phyloP scores from a whole-genome alignment of 2,888 invertebrate genomes.

The Seira sanloemensis region DNA sequence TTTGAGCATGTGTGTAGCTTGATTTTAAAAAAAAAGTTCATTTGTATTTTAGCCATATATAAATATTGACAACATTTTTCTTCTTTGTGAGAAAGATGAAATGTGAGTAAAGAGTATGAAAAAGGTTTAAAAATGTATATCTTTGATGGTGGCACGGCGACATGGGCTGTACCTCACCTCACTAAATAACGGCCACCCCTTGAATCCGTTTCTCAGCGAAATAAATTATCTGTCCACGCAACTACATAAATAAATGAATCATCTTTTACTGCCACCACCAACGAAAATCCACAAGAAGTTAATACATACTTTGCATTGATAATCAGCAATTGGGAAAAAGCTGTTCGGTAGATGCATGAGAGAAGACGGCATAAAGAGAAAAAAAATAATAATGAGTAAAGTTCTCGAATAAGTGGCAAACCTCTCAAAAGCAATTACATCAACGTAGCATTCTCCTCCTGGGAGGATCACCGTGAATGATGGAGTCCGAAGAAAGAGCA shows the following conservation, averaged over 20 bases:
- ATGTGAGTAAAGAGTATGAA: conserved; percentile 44
- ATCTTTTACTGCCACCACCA: conserved; percentile 43
- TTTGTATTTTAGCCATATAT: conserved; percentile 7
- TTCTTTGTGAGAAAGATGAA: conserved; percentile 19
- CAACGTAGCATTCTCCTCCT: conserved; percentile 41
- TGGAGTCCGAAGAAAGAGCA: conserved; percentile 1
- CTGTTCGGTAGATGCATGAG: neutral
- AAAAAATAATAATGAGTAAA: too few species aligned
- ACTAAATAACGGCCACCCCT: conserved; percentile 66
- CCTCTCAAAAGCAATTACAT: conserved; percentile 64
- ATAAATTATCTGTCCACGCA: conserved; percentile 65
- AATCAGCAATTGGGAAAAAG: neutral
- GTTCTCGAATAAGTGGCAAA: conserved; percentile 42
- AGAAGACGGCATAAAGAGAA: neutral
- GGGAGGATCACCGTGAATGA: conserved; percentile 47
- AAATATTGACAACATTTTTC: conserved; percentile 52
- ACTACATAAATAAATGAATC: conserved; percentile 59
- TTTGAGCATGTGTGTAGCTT: too few species aligned
- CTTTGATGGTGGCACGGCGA: conserved; percentile 63
- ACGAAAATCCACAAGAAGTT: neutral
- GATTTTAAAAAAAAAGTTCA: neutral
- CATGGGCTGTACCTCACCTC: conserved; percentile 63
- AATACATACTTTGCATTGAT: conserved; percentile 1
- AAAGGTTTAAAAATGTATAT: too few species aligned
- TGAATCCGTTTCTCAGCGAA: conserved; percentile 60